These are phyloP conservation scores for Drosophila prosaltans DNA, from an alignment of 1,140 invertebrate species.

Conservation along the genomic window DNA sequence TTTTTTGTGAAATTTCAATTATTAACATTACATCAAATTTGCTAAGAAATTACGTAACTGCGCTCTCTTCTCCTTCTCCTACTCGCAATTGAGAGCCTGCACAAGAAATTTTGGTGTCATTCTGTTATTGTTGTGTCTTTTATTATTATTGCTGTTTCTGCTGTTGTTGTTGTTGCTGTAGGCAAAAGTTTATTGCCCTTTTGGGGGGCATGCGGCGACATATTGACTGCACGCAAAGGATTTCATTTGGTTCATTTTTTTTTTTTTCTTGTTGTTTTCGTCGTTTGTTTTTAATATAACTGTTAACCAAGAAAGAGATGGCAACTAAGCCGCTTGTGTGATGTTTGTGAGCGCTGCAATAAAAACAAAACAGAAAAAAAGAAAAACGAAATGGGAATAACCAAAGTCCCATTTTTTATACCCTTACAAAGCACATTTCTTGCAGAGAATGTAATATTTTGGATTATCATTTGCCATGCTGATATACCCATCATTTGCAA, in stretches of 20 bases:
- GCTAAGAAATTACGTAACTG: neutral
- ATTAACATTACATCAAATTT: neutral
- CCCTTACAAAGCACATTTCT: neutral
- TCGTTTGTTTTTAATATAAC: slow-evolving; percentile 36
- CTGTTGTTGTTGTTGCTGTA: slow-evolving; percentile 55
- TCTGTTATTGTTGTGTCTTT: slow-evolving; percentile 20
- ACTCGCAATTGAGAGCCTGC: slow-evolving; percentile 8
- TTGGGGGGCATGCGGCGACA: slow-evolving; percentile 41
- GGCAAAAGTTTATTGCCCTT: slow-evolving; percentile 73
- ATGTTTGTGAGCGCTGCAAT: slow-evolving; percentile 4
- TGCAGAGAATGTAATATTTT: neutral
- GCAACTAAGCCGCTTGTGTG: slow-evolving; percentile 4
- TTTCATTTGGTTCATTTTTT: slow-evolving; percentile 38
- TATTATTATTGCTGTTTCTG: slow-evolving; percentile 48
- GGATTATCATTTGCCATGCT: neutral
- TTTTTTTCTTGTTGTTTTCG: slow-evolving; percentile 15
- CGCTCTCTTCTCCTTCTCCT: neutral
- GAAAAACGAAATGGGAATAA: slow-evolving; percentile 33
- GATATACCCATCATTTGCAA: neutral
- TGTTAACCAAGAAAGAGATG: slow-evolving; percentile 42
- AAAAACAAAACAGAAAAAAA: slow-evolving; percentile 35
- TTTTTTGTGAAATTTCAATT: neutral
- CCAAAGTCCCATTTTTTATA: slow-evolving; percentile 3
- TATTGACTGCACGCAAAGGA: slow-evolving; percentile 79
- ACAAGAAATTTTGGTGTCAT: neutral